Evolutionary conservation across 1,140 invertebrate species (phyloP).

Genomic region (Trinorchestia longiramus): DNA sequence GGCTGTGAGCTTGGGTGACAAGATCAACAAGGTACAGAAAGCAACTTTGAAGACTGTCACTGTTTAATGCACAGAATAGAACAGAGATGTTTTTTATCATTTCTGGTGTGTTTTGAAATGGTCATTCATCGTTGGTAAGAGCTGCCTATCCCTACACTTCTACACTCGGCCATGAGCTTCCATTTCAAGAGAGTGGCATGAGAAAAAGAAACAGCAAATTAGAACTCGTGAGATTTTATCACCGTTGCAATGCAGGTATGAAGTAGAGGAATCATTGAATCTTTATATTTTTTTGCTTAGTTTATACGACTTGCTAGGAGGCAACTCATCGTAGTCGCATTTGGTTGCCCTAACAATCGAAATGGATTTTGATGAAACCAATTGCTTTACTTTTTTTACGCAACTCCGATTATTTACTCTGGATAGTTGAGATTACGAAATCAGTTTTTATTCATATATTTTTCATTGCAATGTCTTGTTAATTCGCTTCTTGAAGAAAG

Average conservation of each 20-base stretch:
- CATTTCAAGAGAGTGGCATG: background rate
- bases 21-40: constrained; percentile 94
- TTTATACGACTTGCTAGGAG: background rate
- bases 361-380: background rate
- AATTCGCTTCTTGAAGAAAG: background rate
- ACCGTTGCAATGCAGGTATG: background rate
- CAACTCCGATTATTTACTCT: too few species aligned
- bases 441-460: background rate
- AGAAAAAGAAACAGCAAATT: background rate
- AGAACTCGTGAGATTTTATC: background rate
- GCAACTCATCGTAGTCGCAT: background rate
- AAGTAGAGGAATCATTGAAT: background rate
- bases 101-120: background rate
- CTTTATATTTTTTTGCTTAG: background rate
- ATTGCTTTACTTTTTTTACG: too few species aligned
- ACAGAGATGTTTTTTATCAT: background rate
- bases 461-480: background rate
- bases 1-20: constrained; percentile 95
- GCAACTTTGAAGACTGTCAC: constrained; percentile 64
- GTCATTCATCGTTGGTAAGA: background rate
- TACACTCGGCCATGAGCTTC: background rate
- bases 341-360: background rate
- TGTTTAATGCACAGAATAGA: constrained; percentile 18
- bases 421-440: too few species aligned
- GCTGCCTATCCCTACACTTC: background rate